Evolutionary conservation across 2,797 vertebrate genomes (phyloP), one percentile per base, ranked within the genome.

Genomic region (Cynodonichthys magdalenae): DNA sequence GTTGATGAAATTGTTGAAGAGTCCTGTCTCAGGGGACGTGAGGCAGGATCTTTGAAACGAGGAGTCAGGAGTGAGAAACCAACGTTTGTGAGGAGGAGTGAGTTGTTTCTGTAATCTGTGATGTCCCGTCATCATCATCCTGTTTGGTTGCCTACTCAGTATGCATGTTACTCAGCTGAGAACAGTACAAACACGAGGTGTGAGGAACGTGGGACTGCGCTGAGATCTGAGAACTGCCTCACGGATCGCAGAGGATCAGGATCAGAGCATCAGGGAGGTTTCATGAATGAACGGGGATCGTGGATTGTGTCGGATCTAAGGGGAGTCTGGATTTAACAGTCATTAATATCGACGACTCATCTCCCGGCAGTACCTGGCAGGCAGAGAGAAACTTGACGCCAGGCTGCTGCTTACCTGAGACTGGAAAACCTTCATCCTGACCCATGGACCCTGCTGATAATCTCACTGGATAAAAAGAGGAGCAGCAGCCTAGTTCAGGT

Each of bases 311-410:
- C 79, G 75, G 75, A 63, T 2, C 24, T 2, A 24, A 24, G 24
- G 24, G 24, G 24, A 3, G 3, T 8, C 36, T 12, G 10, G 36
- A 11, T 11, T 3, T 10, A 2, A 3, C 36, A 11, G 36, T 92
- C 79, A 89, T 92, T 91, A 79, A 89, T 84, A 91, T 92, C 87
- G 90, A 81, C 83, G 58, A 34, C 63, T 66, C 27, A 74, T 87
- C 75, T 78, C 70, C 53, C 58, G 75, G 79, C 79, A 82, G 82
- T 80, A 80, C 88, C 86, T 89, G 80, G 84, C 85, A 89, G 80
- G 81, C 80, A 63, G 44, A 45, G 77, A 80, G 75, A 74, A 84
- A 83, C 87, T 79, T 82, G 63, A 80, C 80, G 84, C 82, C 87
- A 77, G 41, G 39, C 79, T 62, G 73, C 81, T 62, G 68, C 81